A percentile compares a stretch with the other conserved stretches of the same genome.
Evolutionary conservation across 2,888 invertebrate species (phyloP).

Genomic region (Cremastinae sp.): DNA sequence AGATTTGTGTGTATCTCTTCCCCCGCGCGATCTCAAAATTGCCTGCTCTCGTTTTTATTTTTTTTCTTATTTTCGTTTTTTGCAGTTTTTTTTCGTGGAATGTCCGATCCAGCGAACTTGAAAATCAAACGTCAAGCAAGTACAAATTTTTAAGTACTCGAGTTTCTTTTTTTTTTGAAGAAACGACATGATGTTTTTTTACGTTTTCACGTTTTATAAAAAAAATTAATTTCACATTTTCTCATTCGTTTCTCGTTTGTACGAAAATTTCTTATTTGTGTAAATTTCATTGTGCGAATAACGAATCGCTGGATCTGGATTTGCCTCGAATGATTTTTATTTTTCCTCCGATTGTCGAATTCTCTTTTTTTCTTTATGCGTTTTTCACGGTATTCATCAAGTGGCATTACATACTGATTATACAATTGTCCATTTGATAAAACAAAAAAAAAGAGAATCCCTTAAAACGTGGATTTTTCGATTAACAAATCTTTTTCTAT

Average conservation of each 20-base stretch:
- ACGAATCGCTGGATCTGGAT: slow-evolving; percentile 51
- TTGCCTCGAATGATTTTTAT: slow-evolving; percentile 10
- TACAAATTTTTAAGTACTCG: slow-evolving; percentile 49
- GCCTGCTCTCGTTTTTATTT: slow-evolving; percentile 39
- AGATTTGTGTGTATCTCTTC: slow-evolving; percentile 69
- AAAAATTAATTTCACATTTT: not conserved
- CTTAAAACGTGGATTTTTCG: too few species aligned
- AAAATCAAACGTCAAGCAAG: slow-evolving; percentile 43
- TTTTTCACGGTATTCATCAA: not conserved
- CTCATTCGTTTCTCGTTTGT: slow-evolving; percentile 37
- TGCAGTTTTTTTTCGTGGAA: slow-evolving; percentile 45
- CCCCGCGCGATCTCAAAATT: slow-evolving; percentile 63
- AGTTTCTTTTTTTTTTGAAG: slow-evolving; percentile 15
- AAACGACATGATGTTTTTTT: not conserved
- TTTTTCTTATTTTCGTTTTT: slow-evolving; percentile 12
- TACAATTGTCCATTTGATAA: too few species aligned
- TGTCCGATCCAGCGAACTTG: slow-evolving; percentile 56
- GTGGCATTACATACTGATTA: too few species aligned
- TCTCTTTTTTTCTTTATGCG: slow-evolving; percentile 4
- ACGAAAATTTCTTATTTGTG: slow-evolving; percentile 43
- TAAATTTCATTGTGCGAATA: slow-evolving; percentile 53
- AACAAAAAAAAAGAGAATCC: too few species aligned
- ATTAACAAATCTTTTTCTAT: too few species aligned
- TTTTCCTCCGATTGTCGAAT: not conserved
- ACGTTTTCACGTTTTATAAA: too few species aligned